Evolutionary conservation across 2,888 invertebrate genomes (phyloP), one percentile per base, ranked within the genome.

Genomic region (Nysson spinosus): DNA sequence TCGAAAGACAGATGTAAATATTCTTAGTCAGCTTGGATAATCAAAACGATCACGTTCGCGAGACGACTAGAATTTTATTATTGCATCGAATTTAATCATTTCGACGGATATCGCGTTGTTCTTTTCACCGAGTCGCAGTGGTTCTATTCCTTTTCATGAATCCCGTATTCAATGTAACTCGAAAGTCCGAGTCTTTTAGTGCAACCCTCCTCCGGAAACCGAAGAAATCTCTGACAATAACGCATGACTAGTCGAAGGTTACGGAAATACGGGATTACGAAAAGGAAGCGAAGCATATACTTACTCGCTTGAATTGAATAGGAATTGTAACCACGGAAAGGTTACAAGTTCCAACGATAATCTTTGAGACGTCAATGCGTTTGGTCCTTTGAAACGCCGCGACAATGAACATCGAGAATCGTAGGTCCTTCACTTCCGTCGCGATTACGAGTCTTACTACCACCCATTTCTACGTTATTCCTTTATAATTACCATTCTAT

Each of bases 171-270:
- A n/a, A n/a, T n/a, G n/a, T n/a, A n/a, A n/a, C n/a, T n/a, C n/a
- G 40, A 35, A 17, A 54, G 55, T 44, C 52, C 58, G 49, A 51
- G 43, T 52, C 63, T 62, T 56, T 40, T 42, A 69, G 54, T 30
- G 43, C 46, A 44, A 14, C 16, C 40, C 58, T 49, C 58, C 34
- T 44, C 37, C 24, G 40, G 51, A 51, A 46, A 58, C 60, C 68
- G 72, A 78, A 78, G 51, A 80, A 80, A 80, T 79, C 61, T 62
- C 62, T 52, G 52, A 83, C 81, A 82, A 83, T 80, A 67, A 69
- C 51, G 65, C 69, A 44, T 52, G 64, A 71, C 66, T 69, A 72
- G 65, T 24, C 61, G 69, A 64, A 63, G 61, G 64, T 68, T 75
- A 71, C 83, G 83, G 79, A 80, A 81, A 78, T 77, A 56, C 65